phyloP scores from a whole-genome alignment of 1,140 invertebrate genomes.

The Pseudomyrmex pallidus region DNA sequence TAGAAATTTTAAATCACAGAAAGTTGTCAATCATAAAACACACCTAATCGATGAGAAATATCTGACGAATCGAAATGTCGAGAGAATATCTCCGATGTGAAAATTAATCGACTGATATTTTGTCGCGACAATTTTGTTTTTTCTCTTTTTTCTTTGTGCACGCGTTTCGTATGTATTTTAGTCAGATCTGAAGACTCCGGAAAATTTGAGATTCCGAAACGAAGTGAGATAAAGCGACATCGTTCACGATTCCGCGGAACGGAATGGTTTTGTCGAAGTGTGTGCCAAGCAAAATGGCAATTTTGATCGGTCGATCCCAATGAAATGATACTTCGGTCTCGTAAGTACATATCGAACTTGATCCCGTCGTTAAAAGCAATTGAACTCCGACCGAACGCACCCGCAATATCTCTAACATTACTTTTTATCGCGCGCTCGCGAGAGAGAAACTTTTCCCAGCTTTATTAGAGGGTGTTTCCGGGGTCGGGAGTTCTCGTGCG shows the following conservation, averaged over 20 bases:
- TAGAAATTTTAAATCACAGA: neutral
- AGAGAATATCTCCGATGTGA: neutral
- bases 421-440: slow-evolving; percentile 54
- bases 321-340: slow-evolving; percentile 47
- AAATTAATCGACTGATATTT: too few species aligned
- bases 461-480: slow-evolving; percentile 65
- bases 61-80: neutral
- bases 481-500: slow-evolving; percentile 57
- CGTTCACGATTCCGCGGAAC: slow-evolving; percentile 1
- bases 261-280: slow-evolving; percentile 15
- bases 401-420: slow-evolving; percentile 60
- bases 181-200: neutral
- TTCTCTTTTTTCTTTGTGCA: neutral
- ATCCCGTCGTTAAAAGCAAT: slow-evolving; percentile 55
- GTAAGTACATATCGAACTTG: slow-evolving; percentile 57
- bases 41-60: neutral
- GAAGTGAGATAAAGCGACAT: neutral
- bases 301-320: slow-evolving; percentile 32
- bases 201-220: neutral
- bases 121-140: too few species aligned
- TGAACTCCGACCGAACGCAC: slow-evolving; percentile 56
- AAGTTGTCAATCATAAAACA: too few species aligned
- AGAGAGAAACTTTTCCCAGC: slow-evolving; percentile 67
- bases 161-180: too few species aligned
- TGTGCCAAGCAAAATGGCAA: slow-evolving; percentile 32